These are phyloP conservation scores for Copidosoma floridanum DNA, from an alignment of 1,140 invertebrate genomes.

Conservation along the genomic window DNA sequence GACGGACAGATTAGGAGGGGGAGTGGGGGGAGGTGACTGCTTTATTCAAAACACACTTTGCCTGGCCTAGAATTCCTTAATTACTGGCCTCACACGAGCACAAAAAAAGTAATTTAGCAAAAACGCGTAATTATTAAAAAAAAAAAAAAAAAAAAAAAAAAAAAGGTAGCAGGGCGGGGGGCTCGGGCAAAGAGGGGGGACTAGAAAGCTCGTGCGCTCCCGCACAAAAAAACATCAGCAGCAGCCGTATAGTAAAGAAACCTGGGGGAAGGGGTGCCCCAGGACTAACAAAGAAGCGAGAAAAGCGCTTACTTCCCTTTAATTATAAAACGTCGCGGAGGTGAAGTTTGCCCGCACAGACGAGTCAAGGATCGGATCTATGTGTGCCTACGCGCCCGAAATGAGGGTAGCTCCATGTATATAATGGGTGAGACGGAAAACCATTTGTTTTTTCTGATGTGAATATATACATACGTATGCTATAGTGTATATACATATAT, in stretches of 20 bases:
- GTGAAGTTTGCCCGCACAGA: constrained; percentile 16
- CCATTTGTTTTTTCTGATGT: too few relatives aligned
- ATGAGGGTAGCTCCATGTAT: constrained; percentile 17
- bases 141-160: neutral
- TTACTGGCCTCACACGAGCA: neutral
- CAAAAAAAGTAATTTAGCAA: constrained; percentile 7
- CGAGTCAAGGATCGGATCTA: constrained; percentile 26
- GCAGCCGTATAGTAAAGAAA: neutral
- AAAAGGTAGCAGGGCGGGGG: neutral
- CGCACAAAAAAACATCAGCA: too few relatives aligned
- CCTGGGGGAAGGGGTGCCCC: neutral
- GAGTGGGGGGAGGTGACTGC: too few relatives aligned
- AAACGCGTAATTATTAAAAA: constrained; percentile 21
- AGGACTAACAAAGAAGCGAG: constrained; percentile 18
- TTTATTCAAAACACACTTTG: too few relatives aligned
- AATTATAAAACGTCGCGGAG: constrained; percentile 27
- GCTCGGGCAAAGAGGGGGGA: neutral
- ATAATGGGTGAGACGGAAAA: too few relatives aligned
- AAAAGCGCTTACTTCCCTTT: constrained; percentile 29
- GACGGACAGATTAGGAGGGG: too few relatives aligned
- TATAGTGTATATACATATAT: too few relatives aligned
- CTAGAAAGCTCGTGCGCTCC: too few relatives aligned
- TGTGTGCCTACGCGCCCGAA: too few relatives aligned
- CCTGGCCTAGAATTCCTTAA: constrained; percentile 20
- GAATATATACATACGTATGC: too few relatives aligned